phyloP scores from a whole-genome alignment of 2,113 vertebrate genomes.

The Rhinoderma darwinii region DNA sequence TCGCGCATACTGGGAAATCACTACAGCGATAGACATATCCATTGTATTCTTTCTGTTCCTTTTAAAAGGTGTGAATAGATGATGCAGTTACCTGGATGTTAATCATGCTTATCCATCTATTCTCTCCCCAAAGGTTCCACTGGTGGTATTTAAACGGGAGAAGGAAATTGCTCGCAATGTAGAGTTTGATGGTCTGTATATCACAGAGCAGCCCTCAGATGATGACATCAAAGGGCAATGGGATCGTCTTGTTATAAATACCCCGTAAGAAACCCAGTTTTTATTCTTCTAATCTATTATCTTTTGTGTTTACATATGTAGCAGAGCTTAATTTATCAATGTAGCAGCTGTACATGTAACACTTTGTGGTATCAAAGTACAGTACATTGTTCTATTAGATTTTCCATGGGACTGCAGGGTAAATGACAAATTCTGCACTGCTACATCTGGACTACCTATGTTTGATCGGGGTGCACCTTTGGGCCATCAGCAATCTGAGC shows the following conservation, averaged over 20 bases:
- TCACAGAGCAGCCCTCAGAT: slow-evolving; percentile 95
- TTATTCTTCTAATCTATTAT: background rate
- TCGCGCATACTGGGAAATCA: background rate
- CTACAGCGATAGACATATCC: background rate
- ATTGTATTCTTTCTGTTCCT: background rate
- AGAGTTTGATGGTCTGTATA: slow-evolving; percentile 96
- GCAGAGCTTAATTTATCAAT: background rate
- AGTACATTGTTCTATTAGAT: no score
- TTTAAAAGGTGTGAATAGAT: slow-evolving; percentile 13
- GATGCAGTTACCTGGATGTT: background rate
- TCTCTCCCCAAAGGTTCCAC: slow-evolving; percentile 81
- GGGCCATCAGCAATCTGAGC: background rate
- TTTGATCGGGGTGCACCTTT: background rate
- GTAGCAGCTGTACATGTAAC: background rate
- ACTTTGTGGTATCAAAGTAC: no score
- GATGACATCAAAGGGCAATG: slow-evolving; percentile 98
- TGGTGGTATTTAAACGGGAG: slow-evolving; percentile 97
- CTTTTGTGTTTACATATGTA: background rate
- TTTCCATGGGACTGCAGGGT: no score
- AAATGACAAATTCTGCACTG: background rate
- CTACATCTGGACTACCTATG: background rate
- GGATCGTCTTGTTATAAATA: slow-evolving; percentile 97
- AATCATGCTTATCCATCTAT: background rate
- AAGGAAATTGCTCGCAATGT: slow-evolving; percentile 96
- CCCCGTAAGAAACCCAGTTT: slow-evolving; percentile 79